Base-by-base conservation (phyloP, 2,888 invertebrate species). In the Micoletzkya japonica region DNA sequence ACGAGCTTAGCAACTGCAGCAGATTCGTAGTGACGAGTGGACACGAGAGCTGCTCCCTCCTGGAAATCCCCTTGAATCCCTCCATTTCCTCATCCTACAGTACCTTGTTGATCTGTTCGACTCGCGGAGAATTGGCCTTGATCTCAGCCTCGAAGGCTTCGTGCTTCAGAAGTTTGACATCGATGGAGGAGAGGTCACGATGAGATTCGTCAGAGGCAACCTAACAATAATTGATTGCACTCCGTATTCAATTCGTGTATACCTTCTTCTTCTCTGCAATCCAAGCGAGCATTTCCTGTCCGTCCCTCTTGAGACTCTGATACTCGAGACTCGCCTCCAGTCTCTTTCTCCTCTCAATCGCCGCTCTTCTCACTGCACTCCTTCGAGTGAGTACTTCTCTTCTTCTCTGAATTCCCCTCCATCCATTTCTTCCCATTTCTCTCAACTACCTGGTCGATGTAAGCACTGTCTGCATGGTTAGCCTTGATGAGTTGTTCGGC, bases 271-370 rank as follows among this genome's bases (percentile, higher is more conserved):
- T 97, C 84, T 95, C 95, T 32, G 91, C 90, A 71, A 97, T 91
- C 96, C 96, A 97, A 1, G 90, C 90, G 60, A 76, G 73, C 72
- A 88, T 87, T 85, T 97, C 96, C 74, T 93, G 92, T 0, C 93
- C 93, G 84, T 95, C 93, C 0, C 95, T 92, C 34, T 92, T 90
- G 86, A 96, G 95, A 88, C 94, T 91, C 86, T 95, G 95, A 86
- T 92, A 95, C 64, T 92, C 92, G 79, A 92, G 90, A 0, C 94
- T 92, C 2, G 92, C 93, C 70, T 91, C 90, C 30, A 97, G 87
- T 30, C 91, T 90, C 59, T 91, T 90, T 68, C 90, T 36, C 87
- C 2, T 94, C 92, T 0, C 89, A 89, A 81, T 91, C 90, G 44
- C 95, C 89, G 52, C 92, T 89, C 70, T 52, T 14, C 75, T 70